Base-by-base conservation (phyloP, 2,888 invertebrate species). In the Leptinotarsa juncta region DNA sequence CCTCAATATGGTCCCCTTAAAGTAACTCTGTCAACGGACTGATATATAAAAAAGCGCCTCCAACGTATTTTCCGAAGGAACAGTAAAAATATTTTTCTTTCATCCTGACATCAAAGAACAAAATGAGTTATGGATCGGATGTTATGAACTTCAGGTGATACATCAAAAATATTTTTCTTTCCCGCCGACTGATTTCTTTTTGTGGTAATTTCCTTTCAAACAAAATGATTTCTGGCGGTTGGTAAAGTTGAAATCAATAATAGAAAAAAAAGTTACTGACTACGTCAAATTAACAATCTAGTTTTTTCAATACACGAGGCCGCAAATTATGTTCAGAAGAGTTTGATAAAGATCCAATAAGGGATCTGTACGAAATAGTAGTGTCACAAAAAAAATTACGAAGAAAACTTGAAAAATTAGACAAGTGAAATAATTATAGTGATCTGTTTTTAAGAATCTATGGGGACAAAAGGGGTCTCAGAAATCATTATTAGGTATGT, bases 81-180 rank as follows among this genome's bases (percentile, higher is more conserved):
- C 15, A 23, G 23, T 23, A 23, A 23, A 53, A 23, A 57, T 62
- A 42, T 32, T 62, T n/a, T 7, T 15, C 15, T 62, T 15, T 15
- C n/a, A 62, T 14, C 12, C 32, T 32, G 32, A 62, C n/a, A 16
- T 15, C 15, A 62, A 32, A 62, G 62, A 26, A 32, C 62, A n/a
- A 10, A 62, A 62, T 62, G 62, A 32, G 10, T 62, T n/a, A 32
- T 62, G 32, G 16, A 4, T 62, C 62, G 62, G 62, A 62, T 32
- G 62, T 62, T 62, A 32, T 62, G 62, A 32, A 32, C 32, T 62
- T 14, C 32, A 62, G 62, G 62, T 32, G 62, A 62, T 62, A 42
- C n/a, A 32, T 26, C 32, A n/a, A 2, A 16, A 26, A 62, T 62
- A 62, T 62, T 62, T 62, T 32, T 7, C 4, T 62, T 10, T 16